phyloP scores from a whole-genome alignment of 2,797 vertebrate genomes.

The Novumbra hubbsi region DNA sequence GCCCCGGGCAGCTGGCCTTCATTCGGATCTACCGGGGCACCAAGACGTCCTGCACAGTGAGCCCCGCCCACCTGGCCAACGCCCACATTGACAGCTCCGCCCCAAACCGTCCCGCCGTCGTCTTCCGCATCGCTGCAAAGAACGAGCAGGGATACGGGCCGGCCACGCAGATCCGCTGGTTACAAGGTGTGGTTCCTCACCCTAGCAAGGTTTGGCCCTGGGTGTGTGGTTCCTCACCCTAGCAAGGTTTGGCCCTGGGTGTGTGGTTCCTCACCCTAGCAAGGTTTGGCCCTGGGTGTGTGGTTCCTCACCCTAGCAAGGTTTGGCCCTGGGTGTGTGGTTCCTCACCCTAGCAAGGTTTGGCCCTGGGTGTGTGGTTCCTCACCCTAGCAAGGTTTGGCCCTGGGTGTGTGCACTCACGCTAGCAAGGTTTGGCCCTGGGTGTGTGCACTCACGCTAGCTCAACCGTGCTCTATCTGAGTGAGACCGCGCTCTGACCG shows the following conservation, averaged over 20 bases:
- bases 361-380: no score
- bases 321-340: not conserved
- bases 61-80: conserved; percentile 83
- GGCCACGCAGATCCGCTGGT: conserved; percentile 97
- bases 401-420: not conserved
- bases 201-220: not conserved
- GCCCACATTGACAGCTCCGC: conserved; percentile 92
- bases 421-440: no score
- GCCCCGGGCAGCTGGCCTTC: conserved; percentile 87
- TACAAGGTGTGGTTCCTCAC: conserved; percentile 82
- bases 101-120: conserved; percentile 84
- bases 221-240: not conserved
- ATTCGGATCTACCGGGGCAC: conserved; percentile 96
- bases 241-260: not conserved
- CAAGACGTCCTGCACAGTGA: conserved; percentile 87
- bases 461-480: no score
- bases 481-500: no score
- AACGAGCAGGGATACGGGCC: conserved; percentile 97
- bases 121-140: conserved; percentile 96
- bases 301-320: no score
- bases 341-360: not conserved
- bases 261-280: not conserved
- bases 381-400: no score
- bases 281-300: no score
- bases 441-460: no score